Base-by-base conservation (phyloP, 2,797 vertebrate species). In the Danio albolineatus region DNA sequence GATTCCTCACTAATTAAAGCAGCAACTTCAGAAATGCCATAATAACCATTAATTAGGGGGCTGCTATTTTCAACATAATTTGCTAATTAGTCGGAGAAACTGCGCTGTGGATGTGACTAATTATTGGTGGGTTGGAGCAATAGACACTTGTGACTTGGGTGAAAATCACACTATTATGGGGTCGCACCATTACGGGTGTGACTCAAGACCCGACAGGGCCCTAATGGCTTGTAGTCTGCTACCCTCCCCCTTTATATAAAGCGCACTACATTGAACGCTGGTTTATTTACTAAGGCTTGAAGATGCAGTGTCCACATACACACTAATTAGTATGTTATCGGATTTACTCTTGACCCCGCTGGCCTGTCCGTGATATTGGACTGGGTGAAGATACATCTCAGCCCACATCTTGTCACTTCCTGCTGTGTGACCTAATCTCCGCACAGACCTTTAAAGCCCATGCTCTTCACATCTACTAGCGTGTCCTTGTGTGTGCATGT, bases 1-100 rank as follows among this genome's bases (percentile, higher is more conserved):
- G 92, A 90, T 92, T 93, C 93, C 94, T 93, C 92, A 92, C 94
- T 96, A 95, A 96, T 96, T 95, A 96, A 95, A 96, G 92, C 93
- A 90, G 91, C 92, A 92, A 94, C 93, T 94, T 94, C 93, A 95
- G 94, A 95, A 96, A 95, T 94, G 93, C 94, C 93, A 92, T 96
- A 96, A 96, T 96, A 96, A 94, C 94, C 57, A 91, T 96, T 98
- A 98, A 98, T 98, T 97, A 98, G 95, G 75, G 90, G 93, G 94
- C 95, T 95, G 95, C 95, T 96, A 96, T 98, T 97, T 97, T 96
- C 77, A 94, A 93, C 95, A 94, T 97, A 97, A 98, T 98, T 97
- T 96, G 94, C 95, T 98, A 97, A 97, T 97, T 96, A 98, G 96
- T 92, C 91, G 90, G 92, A 90, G 94, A 96, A 94, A 94, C 92